Percentiles rank a stretch among this genome's conserved stretches.
These are phyloP conservation scores for Ommatoiulus sabulosus DNA, from an alignment of 2,888 invertebrate species.

Conservation along the genomic window DNA sequence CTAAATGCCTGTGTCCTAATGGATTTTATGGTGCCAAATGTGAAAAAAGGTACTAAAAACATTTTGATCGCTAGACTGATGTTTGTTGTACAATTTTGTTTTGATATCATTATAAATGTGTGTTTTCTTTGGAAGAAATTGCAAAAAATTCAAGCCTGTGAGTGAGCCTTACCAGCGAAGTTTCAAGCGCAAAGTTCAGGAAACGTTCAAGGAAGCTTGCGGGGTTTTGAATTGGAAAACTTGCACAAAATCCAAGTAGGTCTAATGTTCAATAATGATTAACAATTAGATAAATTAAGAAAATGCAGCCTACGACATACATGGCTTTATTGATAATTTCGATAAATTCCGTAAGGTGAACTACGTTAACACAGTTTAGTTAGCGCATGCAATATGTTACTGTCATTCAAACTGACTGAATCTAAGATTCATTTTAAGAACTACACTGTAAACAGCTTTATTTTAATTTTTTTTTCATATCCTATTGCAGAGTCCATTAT, in stretches of 20 bases:
- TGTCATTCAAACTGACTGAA: not conserved
- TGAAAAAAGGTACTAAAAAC: slow-evolving; percentile 55
- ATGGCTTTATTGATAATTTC: too few relatives aligned
- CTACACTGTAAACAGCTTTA: too few relatives aligned
- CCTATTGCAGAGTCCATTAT: slow-evolving; percentile 51
- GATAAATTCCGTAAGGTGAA: too few relatives aligned
- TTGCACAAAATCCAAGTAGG: slow-evolving; percentile 57
- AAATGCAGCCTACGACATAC: too few relatives aligned
- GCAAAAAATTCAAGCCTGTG: slow-evolving; percentile 55
- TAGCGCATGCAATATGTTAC: too few relatives aligned
- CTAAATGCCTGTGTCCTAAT: slow-evolving; percentile 56
- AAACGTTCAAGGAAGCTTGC: slow-evolving; percentile 54
- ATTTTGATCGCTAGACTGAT: not conserved
- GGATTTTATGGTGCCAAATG: slow-evolving; percentile 57
- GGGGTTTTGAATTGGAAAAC: slow-evolving; percentile 56
- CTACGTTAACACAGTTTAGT: too few relatives aligned
- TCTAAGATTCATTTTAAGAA: not conserved
- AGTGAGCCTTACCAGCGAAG: slow-evolving; percentile 55
- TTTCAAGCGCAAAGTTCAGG: slow-evolving; percentile 55
- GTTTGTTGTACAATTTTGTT: not conserved
- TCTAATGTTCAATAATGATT: not conserved
- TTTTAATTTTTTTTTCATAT: too few relatives aligned
- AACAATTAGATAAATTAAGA: too few relatives aligned
- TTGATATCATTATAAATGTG: not conserved
- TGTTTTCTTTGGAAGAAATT: slow-evolving; percentile 44